Conservation (phyloP, 1,140 invertebrate species). For the Caenorhabditis brenneri region DNA sequence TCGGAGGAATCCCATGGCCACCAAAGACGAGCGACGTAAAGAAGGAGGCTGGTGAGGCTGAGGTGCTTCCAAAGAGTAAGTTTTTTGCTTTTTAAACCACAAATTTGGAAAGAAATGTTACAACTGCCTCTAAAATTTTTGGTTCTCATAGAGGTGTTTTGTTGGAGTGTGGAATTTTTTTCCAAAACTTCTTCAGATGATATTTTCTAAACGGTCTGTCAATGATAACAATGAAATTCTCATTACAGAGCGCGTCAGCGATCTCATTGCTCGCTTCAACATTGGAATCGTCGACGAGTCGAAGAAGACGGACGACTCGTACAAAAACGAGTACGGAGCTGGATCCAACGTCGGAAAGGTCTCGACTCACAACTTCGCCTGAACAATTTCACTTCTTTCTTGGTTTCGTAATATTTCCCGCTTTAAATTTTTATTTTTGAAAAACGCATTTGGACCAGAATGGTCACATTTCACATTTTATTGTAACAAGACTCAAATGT, state of each 20-base stretch:
- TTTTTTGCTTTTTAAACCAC: no score
- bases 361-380: constrained; percentile 8
- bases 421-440: background rate
- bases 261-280: constrained; percentile 24
- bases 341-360: constrained; percentile 9
- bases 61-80: constrained; percentile 9
- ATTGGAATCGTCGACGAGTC: background rate
- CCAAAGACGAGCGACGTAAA: constrained; percentile 15
- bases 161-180: no score
- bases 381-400: background rate
- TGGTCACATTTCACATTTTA: background rate
- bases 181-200: no score
- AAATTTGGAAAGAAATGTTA: no score
- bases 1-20: constrained; percentile 21
- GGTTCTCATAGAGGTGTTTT: no score
- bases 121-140: no score
- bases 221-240: no score
- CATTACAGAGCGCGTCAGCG: constrained; percentile 5
- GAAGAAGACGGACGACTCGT: constrained; percentile 9
- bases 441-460: background rate
- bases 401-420: background rate
- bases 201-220: no score
- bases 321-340: constrained; percentile 23
- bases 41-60: background rate
- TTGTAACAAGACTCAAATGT: background rate